Percentiles rank a stretch among this genome's conserved stretches.
These are phyloP conservation scores for Bicyclus anynana DNA, from an alignment of 1,140 invertebrate genomes.

Conservation along the genomic window DNA sequence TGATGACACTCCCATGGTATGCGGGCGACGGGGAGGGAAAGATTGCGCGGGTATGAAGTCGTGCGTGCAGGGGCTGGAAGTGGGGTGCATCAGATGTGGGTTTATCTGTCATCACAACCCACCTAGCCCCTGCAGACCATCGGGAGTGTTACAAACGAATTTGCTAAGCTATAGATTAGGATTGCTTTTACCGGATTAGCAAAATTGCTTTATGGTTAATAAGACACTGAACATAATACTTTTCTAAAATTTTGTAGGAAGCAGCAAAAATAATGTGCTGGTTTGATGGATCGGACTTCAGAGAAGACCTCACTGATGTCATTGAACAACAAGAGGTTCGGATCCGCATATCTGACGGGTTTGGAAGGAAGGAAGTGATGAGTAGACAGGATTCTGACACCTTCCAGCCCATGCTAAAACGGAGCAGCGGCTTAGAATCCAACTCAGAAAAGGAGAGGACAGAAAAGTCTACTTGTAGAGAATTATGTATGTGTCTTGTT, in stretches of 20 bases:
- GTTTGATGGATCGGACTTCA: conserved; percentile 68
- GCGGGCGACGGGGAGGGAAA: too few relatives aligned
- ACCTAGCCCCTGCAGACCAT: too few relatives aligned
- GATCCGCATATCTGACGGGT: conserved; percentile 60
- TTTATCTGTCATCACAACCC: too few relatives aligned
- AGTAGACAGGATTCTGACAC: conserved; percentile 57
- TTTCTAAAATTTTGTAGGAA: conserved; percentile 39
- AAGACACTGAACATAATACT: neutral
- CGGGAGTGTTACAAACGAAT: too few relatives aligned
- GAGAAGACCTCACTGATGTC: conserved; percentile 64
- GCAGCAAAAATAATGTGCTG: conserved; percentile 70
- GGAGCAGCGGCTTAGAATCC: conserved; percentile 53
- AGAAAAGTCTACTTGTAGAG: conserved; percentile 48
- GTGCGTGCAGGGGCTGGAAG: too few relatives aligned
- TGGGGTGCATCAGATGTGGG: too few relatives aligned
- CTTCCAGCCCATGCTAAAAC: conserved; percentile 64
- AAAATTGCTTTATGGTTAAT: too few relatives aligned
- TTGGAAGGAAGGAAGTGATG: conserved; percentile 42
- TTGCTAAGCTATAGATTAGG: too few relatives aligned
- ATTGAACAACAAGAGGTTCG: conserved; percentile 68
- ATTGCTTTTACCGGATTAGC: too few relatives aligned
- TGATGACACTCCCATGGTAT: too few relatives aligned
- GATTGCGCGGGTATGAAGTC: too few relatives aligned
- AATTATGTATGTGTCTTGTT: conserved; percentile 61
- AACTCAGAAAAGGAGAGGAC: conserved; percentile 49